Conservation (phyloP, 2,113 vertebrate species). For the Piliocolobus tephrosceles region DNA sequence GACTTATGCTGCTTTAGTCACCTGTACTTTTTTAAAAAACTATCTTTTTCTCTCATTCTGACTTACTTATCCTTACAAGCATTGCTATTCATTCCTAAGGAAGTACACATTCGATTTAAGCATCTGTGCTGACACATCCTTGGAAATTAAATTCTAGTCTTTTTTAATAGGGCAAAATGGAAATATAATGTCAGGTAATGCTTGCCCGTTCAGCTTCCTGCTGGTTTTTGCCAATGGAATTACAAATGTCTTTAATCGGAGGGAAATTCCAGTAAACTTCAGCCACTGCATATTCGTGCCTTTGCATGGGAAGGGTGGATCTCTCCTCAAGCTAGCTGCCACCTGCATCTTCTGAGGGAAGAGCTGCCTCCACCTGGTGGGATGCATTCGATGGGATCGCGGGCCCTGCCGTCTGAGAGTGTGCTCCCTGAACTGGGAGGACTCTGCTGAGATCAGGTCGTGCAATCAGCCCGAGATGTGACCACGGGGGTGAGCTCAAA, state of each 20-base stretch:
- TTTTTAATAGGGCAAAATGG: slow-evolving; percentile 40
- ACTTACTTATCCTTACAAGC: background rate
- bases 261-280: background rate
- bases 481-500: background rate
- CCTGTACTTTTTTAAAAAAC: background rate
- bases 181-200: background rate
- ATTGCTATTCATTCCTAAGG: slow-evolving; percentile 10
- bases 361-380: background rate
- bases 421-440: background rate
- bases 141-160: slow-evolving; percentile 23
- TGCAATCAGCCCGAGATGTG: background rate
- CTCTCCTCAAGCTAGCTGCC: background rate
- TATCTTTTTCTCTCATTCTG: background rate
- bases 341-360: background rate
- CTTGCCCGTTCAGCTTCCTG: background rate
- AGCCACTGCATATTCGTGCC: background rate
- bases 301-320: background rate
- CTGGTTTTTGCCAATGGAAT: slow-evolving; percentile 14
- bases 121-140: background rate
- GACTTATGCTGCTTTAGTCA: background rate
- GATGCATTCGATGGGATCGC: background rate
- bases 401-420: background rate
- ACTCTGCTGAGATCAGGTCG: background rate
- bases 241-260: background rate
- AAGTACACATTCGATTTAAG: background rate